Conservation (phyloP, 2,888 invertebrate species). For the Molorchus minor region DNA sequence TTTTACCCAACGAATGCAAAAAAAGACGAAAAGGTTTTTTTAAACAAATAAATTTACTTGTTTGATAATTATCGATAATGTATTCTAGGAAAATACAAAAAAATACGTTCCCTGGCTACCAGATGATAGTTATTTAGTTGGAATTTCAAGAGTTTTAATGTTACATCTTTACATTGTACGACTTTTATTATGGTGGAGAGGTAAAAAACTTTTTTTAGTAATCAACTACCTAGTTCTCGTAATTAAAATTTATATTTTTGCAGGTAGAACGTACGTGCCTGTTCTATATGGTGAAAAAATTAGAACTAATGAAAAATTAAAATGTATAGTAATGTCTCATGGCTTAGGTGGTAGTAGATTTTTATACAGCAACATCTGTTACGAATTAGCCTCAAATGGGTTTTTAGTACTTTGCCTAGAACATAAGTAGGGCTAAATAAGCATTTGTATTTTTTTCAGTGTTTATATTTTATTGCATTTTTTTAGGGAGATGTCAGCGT, state of each 20-base stretch:
- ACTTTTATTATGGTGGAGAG: slow-evolving; percentile 56
- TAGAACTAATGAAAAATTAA: slow-evolving; percentile 59
- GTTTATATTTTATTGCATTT: slow-evolving; percentile 7
- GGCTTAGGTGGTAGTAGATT: slow-evolving; percentile 71
- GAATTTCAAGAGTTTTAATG: slow-evolving; percentile 63
- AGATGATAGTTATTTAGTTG: slow-evolving; percentile 65
- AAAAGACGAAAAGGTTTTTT: slow-evolving; percentile 54
- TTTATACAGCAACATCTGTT: slow-evolving; percentile 69
- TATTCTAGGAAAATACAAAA: slow-evolving; percentile 60
- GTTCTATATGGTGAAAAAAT: slow-evolving; percentile 64
- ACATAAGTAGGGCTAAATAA: slow-evolving; percentile 64
- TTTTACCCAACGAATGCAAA: slow-evolving; percentile 67
- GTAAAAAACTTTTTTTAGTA: too few relatives aligned
- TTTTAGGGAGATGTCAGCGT: slow-evolving; percentile 60
- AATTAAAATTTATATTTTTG: background rate
- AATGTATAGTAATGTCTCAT: slow-evolving; percentile 72
- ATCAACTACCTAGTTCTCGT: too few relatives aligned
- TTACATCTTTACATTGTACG: slow-evolving; percentile 57
- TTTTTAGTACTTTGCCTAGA: slow-evolving; percentile 73
- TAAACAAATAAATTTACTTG: background rate
- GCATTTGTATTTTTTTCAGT: too few relatives aligned
- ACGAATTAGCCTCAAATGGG: slow-evolving; percentile 72
- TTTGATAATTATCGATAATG: slow-evolving; percentile 9
- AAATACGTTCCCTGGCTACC: slow-evolving; percentile 69
- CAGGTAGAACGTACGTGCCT: slow-evolving; percentile 65